Base-by-base conservation (phyloP, 2,113 vertebrate species). In the Hippolais icterina region DNA sequence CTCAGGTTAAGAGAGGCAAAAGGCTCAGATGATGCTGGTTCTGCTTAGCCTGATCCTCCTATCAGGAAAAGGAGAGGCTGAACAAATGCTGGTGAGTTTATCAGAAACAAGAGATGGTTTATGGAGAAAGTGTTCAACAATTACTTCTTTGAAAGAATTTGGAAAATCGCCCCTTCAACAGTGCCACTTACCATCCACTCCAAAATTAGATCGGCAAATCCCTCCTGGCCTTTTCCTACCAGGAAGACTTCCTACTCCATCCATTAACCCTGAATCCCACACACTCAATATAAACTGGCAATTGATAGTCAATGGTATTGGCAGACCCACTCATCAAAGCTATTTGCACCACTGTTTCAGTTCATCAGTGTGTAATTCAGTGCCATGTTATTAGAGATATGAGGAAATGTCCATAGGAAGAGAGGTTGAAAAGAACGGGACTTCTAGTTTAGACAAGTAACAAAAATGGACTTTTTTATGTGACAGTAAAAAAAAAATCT, bases 151-250 rank as follows among this genome's bases (percentile, higher is more conserved):
- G 92, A 95, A 89, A 57, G 46, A 90, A 61, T 69, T 28, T 96
- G 94, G 94, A 95, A 82, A 42, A 49, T 76, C 0, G 37, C 83
- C 94, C 60, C 49, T 86, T 53, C 69, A 89, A 69, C 72, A 53
- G 60, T 27, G 72, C 80, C 0, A 0, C 86, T 95, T 87, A 89
- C 72, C 68, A 87, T 94, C 88, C 29, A 4, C 57, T 96, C 83
- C 92, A 92, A 79, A 96, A 93, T 94, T 83, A 90, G 93, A 90
- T 33, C 84, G 94, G 92, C 76, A 94, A 90, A 96, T 92, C 90
- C 88, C 92, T 94, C 69, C 86, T 84, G 86, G 85, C 83, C 41
- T 72, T 96, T 93, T 90, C 83, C 80, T 83, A 83, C 52, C 78
- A 78, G 87, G 87, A 95, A 96, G 66, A 61, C 59, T 57, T 31